Conservation (phyloP, 2,113 vertebrate species). For the Gymnarchus niloticus region DNA sequence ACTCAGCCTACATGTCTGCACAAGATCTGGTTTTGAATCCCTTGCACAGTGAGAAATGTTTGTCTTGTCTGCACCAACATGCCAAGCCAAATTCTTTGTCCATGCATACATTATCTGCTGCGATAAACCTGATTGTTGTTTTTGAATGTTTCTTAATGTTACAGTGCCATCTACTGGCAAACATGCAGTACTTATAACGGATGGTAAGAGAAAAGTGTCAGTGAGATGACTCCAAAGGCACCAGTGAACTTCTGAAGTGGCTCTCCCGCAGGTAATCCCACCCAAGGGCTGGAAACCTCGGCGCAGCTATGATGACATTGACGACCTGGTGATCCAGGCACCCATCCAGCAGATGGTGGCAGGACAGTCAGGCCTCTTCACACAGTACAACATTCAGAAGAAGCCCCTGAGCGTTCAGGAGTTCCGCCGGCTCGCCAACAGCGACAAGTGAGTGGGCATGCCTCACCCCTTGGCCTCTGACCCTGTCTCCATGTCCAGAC, state of each 20-base stretch:
- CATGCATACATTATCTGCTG: no score
- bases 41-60: no score
- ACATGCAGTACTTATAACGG: neutral
- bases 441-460: constrained; percentile 77
- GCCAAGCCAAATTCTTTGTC: no score
- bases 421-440: constrained; percentile 89
- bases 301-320: constrained; percentile 85
- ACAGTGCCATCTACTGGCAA: neutral
- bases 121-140: neutral
- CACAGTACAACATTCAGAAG: constrained; percentile 97
- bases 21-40: neutral
- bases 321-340: constrained; percentile 86
- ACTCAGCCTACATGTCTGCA: neutral
- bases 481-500: neutral
- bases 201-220: neutral
- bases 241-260: neutral
- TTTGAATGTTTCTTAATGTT: neutral
- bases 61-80: no score
- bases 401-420: constrained; percentile 90
- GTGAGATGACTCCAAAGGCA: neutral
- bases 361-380: constrained; percentile 93
- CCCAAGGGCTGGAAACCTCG: constrained; percentile 94
- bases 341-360: constrained; percentile 97
- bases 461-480: neutral
- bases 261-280: constrained; percentile 73